A percentile compares a stretch with the other conserved stretches of the same genome.
Conservation (phyloP, 2,888 invertebrate species). For the Caenorhabditis angaria region DNA sequence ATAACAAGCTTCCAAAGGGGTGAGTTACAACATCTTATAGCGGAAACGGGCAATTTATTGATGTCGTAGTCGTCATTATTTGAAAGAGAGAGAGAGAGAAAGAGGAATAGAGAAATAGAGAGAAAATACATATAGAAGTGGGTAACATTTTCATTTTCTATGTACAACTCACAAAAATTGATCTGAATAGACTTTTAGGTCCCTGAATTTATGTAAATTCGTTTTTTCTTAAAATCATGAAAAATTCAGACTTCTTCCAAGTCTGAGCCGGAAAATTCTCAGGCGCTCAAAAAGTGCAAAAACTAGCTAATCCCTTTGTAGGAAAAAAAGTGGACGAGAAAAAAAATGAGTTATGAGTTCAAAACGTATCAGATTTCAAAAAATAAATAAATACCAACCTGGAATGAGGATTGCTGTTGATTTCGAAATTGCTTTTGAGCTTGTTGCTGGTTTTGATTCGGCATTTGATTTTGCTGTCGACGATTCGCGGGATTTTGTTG, state of each 20-base stretch:
- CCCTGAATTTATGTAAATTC: too few species aligned
- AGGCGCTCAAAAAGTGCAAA: neutral
- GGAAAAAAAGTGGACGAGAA: neutral
- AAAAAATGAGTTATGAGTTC: neutral
- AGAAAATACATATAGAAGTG: too few species aligned
- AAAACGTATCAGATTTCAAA: neutral
- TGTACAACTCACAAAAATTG: too few species aligned
- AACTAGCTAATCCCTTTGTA: neutral
- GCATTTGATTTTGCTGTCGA: conserved; percentile 1
- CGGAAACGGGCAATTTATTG: conserved; percentile 4
- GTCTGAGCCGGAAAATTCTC: neutral
- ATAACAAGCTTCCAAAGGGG: too few species aligned
- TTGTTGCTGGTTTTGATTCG: conserved; percentile 8
- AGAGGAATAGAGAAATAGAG: neutral
- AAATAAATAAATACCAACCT: too few species aligned
- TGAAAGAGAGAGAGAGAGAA: neutral
- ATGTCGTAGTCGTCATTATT: neutral
- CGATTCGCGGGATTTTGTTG: conserved; percentile 1
- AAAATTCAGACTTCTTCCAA: neutral
- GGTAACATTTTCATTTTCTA: neutral
- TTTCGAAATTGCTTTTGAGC: conserved; percentile 5
- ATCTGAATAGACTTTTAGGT: too few species aligned
- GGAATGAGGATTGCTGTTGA: neutral
- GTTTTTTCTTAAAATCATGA: too few species aligned
- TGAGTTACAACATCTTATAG: neutral